Conservation (phyloP, 2,888 invertebrate genomes). For the Ophioninae sp. region DNA sequence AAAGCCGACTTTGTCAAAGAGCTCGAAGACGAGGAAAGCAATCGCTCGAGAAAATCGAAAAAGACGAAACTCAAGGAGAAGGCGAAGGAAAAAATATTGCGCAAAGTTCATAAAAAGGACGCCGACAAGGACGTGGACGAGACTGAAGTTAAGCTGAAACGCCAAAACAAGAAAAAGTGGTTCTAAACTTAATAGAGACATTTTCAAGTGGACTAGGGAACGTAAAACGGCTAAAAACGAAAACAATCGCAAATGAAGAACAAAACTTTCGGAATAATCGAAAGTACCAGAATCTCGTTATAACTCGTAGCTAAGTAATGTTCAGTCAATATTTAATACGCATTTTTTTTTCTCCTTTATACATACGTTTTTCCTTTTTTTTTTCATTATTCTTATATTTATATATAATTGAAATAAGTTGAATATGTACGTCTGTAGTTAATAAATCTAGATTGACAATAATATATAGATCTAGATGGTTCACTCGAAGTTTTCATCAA, state of each 20-base stretch:
- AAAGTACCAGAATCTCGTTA: constrained; percentile 58
- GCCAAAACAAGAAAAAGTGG: constrained; percentile 83
- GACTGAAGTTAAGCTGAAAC: constrained; percentile 80
- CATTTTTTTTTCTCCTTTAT: constrained; percentile 58
- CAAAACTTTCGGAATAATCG: constrained; percentile 29
- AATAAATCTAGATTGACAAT: constrained; percentile 57
- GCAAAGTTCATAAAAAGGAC: constrained; percentile 82
- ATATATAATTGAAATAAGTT: constrained; percentile 49
- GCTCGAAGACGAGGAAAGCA: constrained; percentile 76
- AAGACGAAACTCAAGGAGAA: constrained; percentile 83
- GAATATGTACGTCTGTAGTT: constrained; percentile 62
- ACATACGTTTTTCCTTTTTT: constrained; percentile 54
- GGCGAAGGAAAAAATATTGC: constrained; percentile 79
- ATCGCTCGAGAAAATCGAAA: constrained; percentile 80
- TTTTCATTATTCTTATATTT: constrained; percentile 57
- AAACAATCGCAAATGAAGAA: background rate
- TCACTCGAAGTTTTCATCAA: background rate
- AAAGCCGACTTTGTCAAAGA: constrained; percentile 80
- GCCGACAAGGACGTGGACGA: constrained; percentile 85
- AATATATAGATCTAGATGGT: constrained; percentile 1
- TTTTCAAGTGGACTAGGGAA: background rate
- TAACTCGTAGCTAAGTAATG: constrained; percentile 52
- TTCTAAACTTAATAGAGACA: constrained; percentile 72
- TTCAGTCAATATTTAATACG: constrained; percentile 68
- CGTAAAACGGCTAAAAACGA: background rate